Base-by-base conservation (phyloP, 2,888 invertebrate genomes). In the Ochropleura plecta region DNA sequence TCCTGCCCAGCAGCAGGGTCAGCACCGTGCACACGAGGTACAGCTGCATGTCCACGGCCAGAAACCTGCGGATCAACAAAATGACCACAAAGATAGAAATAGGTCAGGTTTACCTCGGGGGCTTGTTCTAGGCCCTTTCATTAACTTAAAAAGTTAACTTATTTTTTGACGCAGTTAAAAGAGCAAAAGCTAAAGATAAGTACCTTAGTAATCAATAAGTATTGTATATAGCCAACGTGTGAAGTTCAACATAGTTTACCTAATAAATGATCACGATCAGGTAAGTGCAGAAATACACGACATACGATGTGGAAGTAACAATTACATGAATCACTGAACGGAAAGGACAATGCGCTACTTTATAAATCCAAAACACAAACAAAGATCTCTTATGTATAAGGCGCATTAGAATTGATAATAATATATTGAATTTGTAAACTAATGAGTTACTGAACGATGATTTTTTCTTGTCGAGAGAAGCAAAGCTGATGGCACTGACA, bases 21-120 rank as follows among this genome's bases (percentile, higher is more conserved):
- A 94, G 82, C 14, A 89, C 44, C 0, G 90, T 74, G 0, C 88
- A 86, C 30, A 92, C 68, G 3, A 91, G 16, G 86, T 93, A 91
- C 65, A 94, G 88, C 87, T 94, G 94, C 91, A 92, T 92, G 80
- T 94, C 94, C 46, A 91, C 93, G 8, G 94, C 92, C 3, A 94
- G 81, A 82, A 91, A 94, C 94, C 94, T 94, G 84, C 5, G 30
- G 14, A 46, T 49, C 30, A 20, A 6, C 40, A 51, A 8, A 20
- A 68, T 20, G 12, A n/a, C 40, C 49, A 48, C 20, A 51, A 60
- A 44, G 12, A 3, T 42, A 16, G 55, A 51, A 10, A 10, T 69
- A 9, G 40, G 2, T 46, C 20, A 49, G 9, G 55, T 6, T 9
- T 49, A 30, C 46, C 20, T 46, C 49, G 46, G 49, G 40, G 55